A percentile compares a stretch with the other conserved stretches of the same genome.
Conservation (phyloP, 2,113 vertebrate genomes). For the Alouatta palliata region DNA sequence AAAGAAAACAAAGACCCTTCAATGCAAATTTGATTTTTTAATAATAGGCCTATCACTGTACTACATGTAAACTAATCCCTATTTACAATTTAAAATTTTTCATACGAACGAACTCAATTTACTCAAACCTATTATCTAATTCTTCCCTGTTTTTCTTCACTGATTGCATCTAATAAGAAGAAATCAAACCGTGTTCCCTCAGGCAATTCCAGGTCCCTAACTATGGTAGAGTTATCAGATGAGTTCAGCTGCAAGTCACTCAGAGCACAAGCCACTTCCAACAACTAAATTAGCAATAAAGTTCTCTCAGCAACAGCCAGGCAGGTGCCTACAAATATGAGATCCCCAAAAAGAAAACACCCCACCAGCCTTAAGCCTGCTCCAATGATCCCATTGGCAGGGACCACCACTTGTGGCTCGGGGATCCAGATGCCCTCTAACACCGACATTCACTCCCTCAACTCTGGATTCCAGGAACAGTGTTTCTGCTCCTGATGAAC, state of each 20-base stretch:
- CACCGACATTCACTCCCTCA: neutral
- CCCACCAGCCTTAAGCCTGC: rapidly evolving
- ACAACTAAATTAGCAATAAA: too few species aligned
- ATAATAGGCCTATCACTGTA: neutral
- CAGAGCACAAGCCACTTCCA: neutral
- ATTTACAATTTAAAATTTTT: neutral
- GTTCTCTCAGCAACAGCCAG: neutral
- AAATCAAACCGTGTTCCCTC: neutral
- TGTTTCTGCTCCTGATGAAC: neutral
- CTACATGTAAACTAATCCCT: neutral
- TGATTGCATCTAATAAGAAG: neutral
- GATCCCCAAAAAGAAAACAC: neutral
- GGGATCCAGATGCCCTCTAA: neutral
- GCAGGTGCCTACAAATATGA: neutral
- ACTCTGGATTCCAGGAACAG: neutral
- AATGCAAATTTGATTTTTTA: neutral
- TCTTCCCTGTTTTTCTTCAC: neutral
- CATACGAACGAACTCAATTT: neutral
- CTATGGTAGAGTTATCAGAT: neutral
- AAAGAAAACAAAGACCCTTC: neutral
- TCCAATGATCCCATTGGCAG: rapidly evolving
- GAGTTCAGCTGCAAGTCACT: neutral
- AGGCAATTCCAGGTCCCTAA: neutral
- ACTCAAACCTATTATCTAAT: neutral
- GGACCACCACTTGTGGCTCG: neutral